A percentile compares a stretch with the other conserved stretches of the same genome.
Evolutionary conservation across 2,888 invertebrate species (phyloP).

Genomic region (Drosophila anomelani): DNA sequence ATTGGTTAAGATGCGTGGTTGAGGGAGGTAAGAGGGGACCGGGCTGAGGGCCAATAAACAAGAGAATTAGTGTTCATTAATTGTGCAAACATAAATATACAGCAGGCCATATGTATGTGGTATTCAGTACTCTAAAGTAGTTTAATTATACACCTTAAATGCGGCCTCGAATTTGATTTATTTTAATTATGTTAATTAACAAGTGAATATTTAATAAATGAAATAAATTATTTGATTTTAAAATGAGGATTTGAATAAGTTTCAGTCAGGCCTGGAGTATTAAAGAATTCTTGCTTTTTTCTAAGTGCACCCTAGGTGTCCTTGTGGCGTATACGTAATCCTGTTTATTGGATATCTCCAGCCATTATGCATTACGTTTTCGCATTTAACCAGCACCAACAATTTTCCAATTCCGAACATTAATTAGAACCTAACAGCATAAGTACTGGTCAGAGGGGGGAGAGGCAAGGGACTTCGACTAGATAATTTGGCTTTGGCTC

Average conservation of each 20-base stretch:
- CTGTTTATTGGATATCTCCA: conserved; percentile 59
- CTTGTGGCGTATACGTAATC: conserved; percentile 70
- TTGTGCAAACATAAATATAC: conserved; percentile 57
- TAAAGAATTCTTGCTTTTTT: neutral
- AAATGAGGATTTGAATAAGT: no score
- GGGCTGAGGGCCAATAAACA: conserved; percentile 36
- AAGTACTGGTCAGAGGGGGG: conserved; percentile 10
- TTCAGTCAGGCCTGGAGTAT: no score
- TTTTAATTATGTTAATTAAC: neutral
- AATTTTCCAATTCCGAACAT: conserved; percentile 62
- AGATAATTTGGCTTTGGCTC: conserved; percentile 5
- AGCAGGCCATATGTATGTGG: conserved; percentile 1
- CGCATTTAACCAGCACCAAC: conserved; percentile 42
- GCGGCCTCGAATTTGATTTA: neutral
- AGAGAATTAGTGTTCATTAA: conserved; percentile 69
- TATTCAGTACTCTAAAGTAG: conserved; percentile 6
- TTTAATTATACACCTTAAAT: conserved; percentile 18
- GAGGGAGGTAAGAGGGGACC: neutral
- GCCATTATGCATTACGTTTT: conserved; percentile 47
- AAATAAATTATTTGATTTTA: no score
- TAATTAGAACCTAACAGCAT: conserved; percentile 58
- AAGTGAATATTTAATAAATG: neutral
- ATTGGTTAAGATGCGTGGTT: conserved; percentile 38
- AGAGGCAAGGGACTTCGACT: neutral
- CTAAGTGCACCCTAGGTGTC: neutral